A percentile compares a stretch with the other conserved stretches of the same genome.
Conservation (phyloP, 2,797 vertebrate species). For the Etheostoma nigrum region DNA sequence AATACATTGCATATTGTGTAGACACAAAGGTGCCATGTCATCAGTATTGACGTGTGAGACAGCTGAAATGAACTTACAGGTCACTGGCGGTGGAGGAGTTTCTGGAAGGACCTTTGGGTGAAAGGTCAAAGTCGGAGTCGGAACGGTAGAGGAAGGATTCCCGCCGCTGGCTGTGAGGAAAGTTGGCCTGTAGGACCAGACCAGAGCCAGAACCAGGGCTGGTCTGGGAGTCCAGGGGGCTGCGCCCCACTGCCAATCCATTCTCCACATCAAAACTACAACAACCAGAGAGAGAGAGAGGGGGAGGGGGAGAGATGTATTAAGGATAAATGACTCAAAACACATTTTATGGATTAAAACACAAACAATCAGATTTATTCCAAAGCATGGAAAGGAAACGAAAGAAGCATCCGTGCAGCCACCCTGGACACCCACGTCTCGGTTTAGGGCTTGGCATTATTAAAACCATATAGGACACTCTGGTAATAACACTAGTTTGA, state of each 20-base stretch:
- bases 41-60: not conserved
- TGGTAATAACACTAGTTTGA: not conserved
- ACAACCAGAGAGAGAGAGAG: conserved; percentile 26
- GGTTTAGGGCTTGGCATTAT: no score
- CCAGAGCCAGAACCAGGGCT: conserved; percentile 87
- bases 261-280: conserved; percentile 94
- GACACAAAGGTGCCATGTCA: not conserved
- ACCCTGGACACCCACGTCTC: not conserved
- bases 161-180: conserved; percentile 90
- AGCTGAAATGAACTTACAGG: conserved; percentile 85
- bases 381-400: conserved; percentile 16
- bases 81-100: conserved; percentile 92
- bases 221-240: conserved; percentile 86
- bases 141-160: conserved; percentile 97
- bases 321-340: not conserved
- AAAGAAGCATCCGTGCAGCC: conserved; percentile 8
- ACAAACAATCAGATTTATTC: not conserved
- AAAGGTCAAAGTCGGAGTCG: conserved; percentile 94
- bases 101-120: conserved; percentile 90
- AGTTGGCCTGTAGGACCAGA: conserved; percentile 86
- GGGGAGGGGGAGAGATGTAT: conserved; percentile 3
- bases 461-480: no score
- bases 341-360: not conserved
- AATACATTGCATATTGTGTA: not conserved
- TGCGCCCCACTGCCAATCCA: conserved; percentile 86